A percentile compares a stretch with the other conserved stretches of the same genome.
Evolutionary conservation across 2,888 invertebrate species (phyloP).

Genomic region (Germaria angustata): DNA sequence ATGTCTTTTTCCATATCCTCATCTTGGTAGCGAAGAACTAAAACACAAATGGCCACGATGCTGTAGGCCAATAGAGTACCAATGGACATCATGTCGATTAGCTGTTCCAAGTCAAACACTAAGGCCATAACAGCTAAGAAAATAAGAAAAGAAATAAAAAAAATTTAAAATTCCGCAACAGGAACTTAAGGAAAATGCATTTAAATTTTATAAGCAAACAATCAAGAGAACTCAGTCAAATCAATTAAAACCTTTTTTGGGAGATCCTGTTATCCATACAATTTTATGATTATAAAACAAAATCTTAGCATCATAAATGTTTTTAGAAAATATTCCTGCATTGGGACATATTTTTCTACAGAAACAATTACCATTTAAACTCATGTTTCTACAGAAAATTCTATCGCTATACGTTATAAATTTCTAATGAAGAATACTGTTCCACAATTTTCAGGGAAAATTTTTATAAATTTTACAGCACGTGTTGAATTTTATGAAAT

Average conservation of each 20-base stretch:
- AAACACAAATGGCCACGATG: slow-evolving; percentile 93
- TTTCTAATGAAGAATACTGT: background rate
- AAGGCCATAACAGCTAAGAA: slow-evolving; percentile 88
- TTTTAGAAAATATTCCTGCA: background rate
- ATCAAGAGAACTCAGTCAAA: too few relatives aligned
- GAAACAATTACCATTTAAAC: background rate
- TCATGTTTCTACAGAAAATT: background rate
- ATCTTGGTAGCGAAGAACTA: slow-evolving; percentile 88
- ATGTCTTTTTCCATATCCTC: slow-evolving; percentile 75
- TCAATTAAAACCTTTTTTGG: too few relatives aligned
- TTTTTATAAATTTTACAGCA: too few relatives aligned
- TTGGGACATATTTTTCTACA: background rate
- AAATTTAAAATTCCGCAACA: too few relatives aligned
- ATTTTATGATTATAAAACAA: too few relatives aligned
- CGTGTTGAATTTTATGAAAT: too few relatives aligned
- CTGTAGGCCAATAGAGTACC: slow-evolving; percentile 94
- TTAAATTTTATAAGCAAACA: too few relatives aligned
- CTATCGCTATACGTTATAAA: background rate
- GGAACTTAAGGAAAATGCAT: too few relatives aligned
- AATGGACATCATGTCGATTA: slow-evolving; percentile 98
- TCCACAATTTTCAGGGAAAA: too few relatives aligned
- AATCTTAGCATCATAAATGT: too few relatives aligned
- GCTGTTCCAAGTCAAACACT: slow-evolving; percentile 92
- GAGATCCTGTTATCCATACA: too few relatives aligned
- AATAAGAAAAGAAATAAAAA: background rate